phyloP scores from a whole-genome alignment of 2,888 invertebrate species.

The Polietes domitor region DNA sequence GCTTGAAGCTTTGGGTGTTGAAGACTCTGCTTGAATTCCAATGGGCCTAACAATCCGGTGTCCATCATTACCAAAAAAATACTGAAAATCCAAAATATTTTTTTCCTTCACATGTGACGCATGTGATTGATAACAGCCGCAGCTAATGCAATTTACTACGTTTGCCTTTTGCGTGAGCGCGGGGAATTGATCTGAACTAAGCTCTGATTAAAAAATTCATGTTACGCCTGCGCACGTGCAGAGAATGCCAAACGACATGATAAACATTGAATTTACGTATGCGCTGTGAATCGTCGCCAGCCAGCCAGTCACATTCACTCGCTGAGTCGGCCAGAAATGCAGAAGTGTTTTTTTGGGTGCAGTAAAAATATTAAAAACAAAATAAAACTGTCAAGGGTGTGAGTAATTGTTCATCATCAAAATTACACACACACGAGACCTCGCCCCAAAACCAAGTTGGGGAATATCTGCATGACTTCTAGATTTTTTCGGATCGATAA shows the following conservation, averaged over 20 bases:
- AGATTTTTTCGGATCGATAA: too few species aligned
- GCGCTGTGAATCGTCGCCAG: conserved; percentile 24
- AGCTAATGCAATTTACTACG: background rate
- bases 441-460: conserved; percentile 5
- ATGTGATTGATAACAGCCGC: background rate
- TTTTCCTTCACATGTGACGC: conserved; percentile 6
- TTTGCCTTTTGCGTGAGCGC: background rate
- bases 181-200: background rate
- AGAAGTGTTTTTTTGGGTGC: conserved; percentile 35
- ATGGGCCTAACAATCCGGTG: background rate
- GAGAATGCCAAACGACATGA: conserved; percentile 38
- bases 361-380: conserved; percentile 34
- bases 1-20: background rate
- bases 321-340: conserved; percentile 25
- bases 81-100: background rate
- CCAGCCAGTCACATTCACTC: background rate
- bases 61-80: conserved; percentile 11
- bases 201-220: conserved; percentile 28
- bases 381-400: conserved; percentile 53
- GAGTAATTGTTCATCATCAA: conserved; percentile 51
- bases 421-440: background rate
- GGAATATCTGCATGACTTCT: background rate
- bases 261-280: conserved; percentile 15
- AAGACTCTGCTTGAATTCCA: conserved; percentile 5
- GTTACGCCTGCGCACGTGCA: conserved; percentile 58